Evolutionary conservation across 1,140 invertebrate species (phyloP), one percentile per base, ranked within the genome.

Genomic region (Bombus breviceps): DNA sequence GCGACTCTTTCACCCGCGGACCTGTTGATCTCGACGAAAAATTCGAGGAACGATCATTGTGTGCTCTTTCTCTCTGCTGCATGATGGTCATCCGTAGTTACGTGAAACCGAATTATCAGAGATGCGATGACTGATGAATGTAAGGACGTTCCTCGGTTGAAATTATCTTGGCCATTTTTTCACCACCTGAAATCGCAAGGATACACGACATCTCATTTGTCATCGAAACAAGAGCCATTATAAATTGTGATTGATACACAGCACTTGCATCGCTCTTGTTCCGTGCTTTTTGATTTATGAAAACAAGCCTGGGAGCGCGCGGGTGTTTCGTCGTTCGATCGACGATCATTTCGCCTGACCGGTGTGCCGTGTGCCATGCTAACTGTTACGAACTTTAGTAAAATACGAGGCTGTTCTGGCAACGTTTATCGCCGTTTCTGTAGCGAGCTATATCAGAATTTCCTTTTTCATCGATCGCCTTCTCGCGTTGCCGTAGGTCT

Each of bases 21-120:
- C 89, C 89, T 90, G 89, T 90, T 90, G 89, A 90, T 89, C 86
- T 68, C 74, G 62, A 78, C 86, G 89, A 90, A 89, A 90, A 90
- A 90, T 90, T 89, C 82, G 72, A 86, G 80, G 73, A 69, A 57
- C 78, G 88, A 82, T 81, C 79, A 57, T 86, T 75, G 73, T 71
- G 34, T 28, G 15, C 15, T 64, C 64, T 66, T 32, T 32, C 64
- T 34, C 37, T 34, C 34, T n/a, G 68, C 32, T 13, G 3, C 22
- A 4, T 32, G 32, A 13, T 37, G 22, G 41, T 12, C 25, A 22
- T 0, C 22, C 71, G 53, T 15, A 22, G 64, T 53, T 69, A 66
- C 74, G 41, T 75, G 72, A 79, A 90, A 87, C 74, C 53, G 68
- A 72, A 86, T 86, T 90, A 89, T 89, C 78, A 57, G 47, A 22